Evolutionary conservation across 2,888 invertebrate genomes (phyloP).

Genomic region (Coronaproctus castanopsis): DNA sequence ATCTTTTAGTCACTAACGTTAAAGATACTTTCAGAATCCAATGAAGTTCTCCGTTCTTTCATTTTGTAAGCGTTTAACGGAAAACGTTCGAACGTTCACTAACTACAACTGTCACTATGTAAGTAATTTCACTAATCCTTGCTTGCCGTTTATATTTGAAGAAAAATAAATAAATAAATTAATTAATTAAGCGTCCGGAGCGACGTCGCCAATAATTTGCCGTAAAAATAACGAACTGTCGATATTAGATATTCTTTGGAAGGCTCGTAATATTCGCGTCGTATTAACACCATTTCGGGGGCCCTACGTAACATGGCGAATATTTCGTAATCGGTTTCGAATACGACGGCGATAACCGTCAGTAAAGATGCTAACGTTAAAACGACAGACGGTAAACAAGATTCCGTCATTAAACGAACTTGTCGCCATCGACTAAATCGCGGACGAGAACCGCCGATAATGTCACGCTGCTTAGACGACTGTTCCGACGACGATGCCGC

Average conservation of each 20-base stretch:
- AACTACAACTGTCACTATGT: no score
- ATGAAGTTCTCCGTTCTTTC: no score
- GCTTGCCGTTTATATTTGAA: no score
- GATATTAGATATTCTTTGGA: conserved; percentile 36
- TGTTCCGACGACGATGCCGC: neutral
- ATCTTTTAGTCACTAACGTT: no score
- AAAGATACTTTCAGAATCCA: no score
- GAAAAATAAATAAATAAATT: no score
- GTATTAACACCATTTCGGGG: conserved; percentile 52
- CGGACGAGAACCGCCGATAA: neutral
- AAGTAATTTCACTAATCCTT: no score
- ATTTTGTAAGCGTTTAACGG: no score
- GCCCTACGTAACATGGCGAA: conserved; percentile 46
- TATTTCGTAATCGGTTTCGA: conserved; percentile 57
- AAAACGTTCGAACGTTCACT: no score
- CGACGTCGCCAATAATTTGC: no score
- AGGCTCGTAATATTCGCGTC: conserved; percentile 64
- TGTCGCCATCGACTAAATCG: conserved; percentile 1
- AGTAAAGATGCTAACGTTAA: conserved; percentile 48
- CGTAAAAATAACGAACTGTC: no score
- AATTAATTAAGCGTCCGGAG: no score
- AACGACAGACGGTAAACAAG: conserved; percentile 57
- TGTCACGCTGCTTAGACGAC: neutral
- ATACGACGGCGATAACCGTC: conserved; percentile 44
- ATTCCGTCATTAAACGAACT: conserved; percentile 29